Conservation (phyloP, 2,888 invertebrate genomes). For the Drosophila colorata region DNA sequence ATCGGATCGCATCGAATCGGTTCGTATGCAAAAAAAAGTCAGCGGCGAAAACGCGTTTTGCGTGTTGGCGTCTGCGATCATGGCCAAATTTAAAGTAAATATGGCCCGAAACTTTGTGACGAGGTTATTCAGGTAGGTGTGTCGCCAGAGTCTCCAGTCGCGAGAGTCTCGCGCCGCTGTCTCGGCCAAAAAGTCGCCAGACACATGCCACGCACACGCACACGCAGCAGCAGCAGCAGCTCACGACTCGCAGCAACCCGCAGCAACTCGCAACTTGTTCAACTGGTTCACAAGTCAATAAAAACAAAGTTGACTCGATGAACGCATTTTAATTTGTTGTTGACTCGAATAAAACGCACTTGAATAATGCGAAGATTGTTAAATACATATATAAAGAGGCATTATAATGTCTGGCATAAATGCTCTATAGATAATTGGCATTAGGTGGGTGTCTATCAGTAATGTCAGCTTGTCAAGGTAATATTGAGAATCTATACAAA, state of each 20-base stretch:
- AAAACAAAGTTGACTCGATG: constrained; percentile 45
- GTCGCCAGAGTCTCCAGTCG: constrained; percentile 15
- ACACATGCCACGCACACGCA: constrained; percentile 54
- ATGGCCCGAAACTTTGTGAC: constrained; percentile 40
- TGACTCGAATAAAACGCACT: constrained; percentile 54
- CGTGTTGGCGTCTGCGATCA: constrained; percentile 66
- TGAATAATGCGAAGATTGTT: constrained; percentile 36
- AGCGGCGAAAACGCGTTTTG: constrained; percentile 49
- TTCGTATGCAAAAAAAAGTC: constrained; percentile 34
- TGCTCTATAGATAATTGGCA: constrained; percentile 1
- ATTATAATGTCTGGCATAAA: constrained; percentile 6
- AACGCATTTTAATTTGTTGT: constrained; percentile 62
- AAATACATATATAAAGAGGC: constrained; percentile 11
- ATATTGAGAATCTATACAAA: background rate
- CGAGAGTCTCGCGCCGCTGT: background rate
- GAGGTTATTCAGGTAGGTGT: constrained; percentile 60
- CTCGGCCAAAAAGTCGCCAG: constrained; percentile 31
- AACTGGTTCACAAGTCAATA: constrained; percentile 42
- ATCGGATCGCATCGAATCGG: constrained; percentile 1
- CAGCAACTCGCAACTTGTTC: constrained; percentile 33
- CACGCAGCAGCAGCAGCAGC: constrained; percentile 2
- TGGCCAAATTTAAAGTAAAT: constrained; percentile 67
- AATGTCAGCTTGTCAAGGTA: constrained; percentile 19
- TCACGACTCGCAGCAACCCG: constrained; percentile 14
- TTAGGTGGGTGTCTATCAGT: constrained; percentile 15